A percentile compares a stretch with the other conserved stretches of the same genome.
Evolutionary conservation across 53 echinoderm and acorn worm genomes (phyloP).

Genomic region (Patiria pectinifera): DNA sequence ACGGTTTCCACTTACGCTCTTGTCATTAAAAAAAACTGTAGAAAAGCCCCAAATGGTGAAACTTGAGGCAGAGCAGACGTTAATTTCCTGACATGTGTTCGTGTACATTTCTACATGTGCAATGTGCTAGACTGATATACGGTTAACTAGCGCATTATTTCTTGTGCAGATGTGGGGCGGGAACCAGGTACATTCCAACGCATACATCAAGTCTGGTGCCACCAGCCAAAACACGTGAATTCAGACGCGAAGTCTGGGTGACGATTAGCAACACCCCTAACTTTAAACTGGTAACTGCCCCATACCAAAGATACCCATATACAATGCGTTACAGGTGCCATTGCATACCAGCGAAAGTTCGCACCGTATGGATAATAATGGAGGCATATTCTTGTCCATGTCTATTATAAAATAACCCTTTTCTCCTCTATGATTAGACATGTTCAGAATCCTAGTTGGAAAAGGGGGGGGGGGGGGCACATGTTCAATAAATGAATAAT

Average conservation of each 20-base stretch:
- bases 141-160: not conserved
- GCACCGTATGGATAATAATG: not conserved
- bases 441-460: too few relatives aligned
- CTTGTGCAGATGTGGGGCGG: not conserved
- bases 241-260: not conserved
- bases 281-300: not conserved
- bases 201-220: not conserved
- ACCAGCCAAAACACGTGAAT: not conserved
- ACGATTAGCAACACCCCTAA: not conserved
- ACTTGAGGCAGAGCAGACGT: too few relatives aligned
- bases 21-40: too few relatives aligned
- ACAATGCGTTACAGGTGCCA: not conserved
- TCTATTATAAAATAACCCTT: too few relatives aligned
- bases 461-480: too few relatives aligned
- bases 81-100: not conserved
- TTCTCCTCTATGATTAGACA: too few relatives aligned
- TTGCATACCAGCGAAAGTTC: not conserved
- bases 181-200: constrained; percentile 27
- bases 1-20: too few relatives aligned
- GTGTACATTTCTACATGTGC: not conserved
- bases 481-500: too few relatives aligned
- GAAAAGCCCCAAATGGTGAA: too few relatives aligned
- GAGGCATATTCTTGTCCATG: too few relatives aligned
- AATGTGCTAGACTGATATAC: constrained; percentile 4
- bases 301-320: too few relatives aligned